Evolutionary conservation across 1,140 invertebrate species (phyloP).

Genomic region (Aphaenogaster rudis): DNA sequence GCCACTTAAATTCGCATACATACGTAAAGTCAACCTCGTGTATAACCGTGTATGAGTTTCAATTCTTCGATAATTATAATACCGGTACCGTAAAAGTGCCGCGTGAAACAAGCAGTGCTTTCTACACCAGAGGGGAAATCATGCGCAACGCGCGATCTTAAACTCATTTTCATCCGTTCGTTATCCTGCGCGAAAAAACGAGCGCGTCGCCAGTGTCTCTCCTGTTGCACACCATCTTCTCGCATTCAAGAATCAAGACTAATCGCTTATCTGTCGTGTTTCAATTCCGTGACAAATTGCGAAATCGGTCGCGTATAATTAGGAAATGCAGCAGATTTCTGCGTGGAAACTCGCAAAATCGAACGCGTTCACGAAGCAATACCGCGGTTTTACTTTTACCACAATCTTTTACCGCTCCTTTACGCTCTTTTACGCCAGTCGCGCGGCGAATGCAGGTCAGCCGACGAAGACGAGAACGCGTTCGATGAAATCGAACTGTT

Average conservation of each 20-base stretch:
- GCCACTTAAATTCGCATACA: not conserved
- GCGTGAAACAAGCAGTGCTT: not conserved
- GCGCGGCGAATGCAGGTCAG: slow-evolving; percentile 49
- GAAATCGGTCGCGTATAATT: slow-evolving; percentile 21
- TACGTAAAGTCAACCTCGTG: not conserved
- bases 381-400: slow-evolving; percentile 42
- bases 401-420: slow-evolving; percentile 3
- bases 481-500: not conserved
- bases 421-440: slow-evolving; percentile 37
- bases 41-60: not conserved
- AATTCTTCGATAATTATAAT: slow-evolving; percentile 18
- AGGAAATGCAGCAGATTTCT: slow-evolving; percentile 3
- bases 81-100: not conserved
- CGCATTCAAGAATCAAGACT: not conserved
- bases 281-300: not conserved
- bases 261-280: not conserved
- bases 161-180: slow-evolving; percentile 7
- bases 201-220: not conserved
- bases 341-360: slow-evolving; percentile 21
- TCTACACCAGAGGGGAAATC: not conserved
- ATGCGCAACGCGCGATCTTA: slow-evolving; percentile 11
- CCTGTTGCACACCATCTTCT: not conserved
- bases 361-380: not conserved
- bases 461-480: not conserved
- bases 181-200: not conserved